A percentile compares a stretch with the other conserved stretches of the same genome.
These are phyloP conservation scores for Xiphorhynchus erythropygius DNA, from an alignment of 2,797 vertebrate genomes.

Conservation along the genomic window DNA sequence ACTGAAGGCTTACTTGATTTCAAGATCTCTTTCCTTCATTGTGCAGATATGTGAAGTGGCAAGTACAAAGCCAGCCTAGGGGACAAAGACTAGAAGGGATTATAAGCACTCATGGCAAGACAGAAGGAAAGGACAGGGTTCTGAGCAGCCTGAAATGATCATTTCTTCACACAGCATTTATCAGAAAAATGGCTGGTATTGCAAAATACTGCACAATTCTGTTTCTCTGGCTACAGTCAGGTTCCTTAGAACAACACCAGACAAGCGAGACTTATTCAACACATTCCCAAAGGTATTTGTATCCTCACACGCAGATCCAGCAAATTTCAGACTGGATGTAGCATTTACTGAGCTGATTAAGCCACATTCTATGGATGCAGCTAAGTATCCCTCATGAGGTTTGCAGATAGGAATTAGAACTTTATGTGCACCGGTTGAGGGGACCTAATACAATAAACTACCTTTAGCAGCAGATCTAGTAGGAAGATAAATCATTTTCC, in stretches of 20 bases:
- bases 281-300: not conserved
- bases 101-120: not conserved
- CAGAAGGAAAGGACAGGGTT: not conserved
- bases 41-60: not conserved
- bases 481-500: not conserved
- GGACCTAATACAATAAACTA: not conserved
- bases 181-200: not conserved
- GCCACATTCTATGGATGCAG: not conserved
- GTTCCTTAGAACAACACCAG: not conserved
- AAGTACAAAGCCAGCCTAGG: not conserved
- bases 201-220: not conserved
- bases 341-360: not conserved
- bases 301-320: not conserved
- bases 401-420: not conserved
- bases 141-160: not conserved
- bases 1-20: not conserved
- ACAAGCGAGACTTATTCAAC: not conserved
- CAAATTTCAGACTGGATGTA: not conserved
- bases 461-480: not conserved
- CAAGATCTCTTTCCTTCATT: not conserved
- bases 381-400: not conserved
- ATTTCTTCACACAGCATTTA: constrained; percentile 10
- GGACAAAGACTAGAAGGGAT: not conserved
- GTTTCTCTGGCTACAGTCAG: not conserved
- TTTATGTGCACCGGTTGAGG: not conserved